Base-by-base conservation (phyloP, 2,888 invertebrate genomes). In the Epiblema foenella region DNA sequence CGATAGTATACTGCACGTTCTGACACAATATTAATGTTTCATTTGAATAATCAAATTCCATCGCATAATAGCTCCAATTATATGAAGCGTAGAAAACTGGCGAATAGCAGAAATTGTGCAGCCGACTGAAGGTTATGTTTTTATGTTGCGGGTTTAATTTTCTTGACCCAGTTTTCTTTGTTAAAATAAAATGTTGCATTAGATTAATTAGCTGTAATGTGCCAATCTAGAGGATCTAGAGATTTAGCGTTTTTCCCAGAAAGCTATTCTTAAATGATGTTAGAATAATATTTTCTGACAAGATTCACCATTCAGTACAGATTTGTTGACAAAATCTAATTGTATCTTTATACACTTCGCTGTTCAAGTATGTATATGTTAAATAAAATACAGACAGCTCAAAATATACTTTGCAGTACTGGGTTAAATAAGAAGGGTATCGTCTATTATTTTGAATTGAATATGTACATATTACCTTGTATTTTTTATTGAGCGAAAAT, bases 101-200 rank as follows among this genome's bases (percentile, higher is more conserved):
- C 18, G 15, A 46, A 46, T 29, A 51, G 17, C 60, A 72, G 20
- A 39, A 57, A 42, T 56, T 59, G 65, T 60, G 69, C 29, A 20
- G 20, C 51, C 37, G n/a, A 56, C 72, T 77, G 87, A 87, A 88
- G 88, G 90, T 88, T 86, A 75, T 77, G 78, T 83, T 85, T 85
- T 86, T 86, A 79, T 80, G 81, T 82, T 84, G 86, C 83, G 87
- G 85, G 88, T 89, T 88, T 83, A 79, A 87, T 89, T 91, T 89
- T 90, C 90, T 86, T 90, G 91, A 90, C 91, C 91, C 83, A 84
- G 85, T 90, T 92, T 64, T 85, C 84, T 81, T 81, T 80, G 84
- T 86, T 85, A 81, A 89, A 89, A 87, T 86, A 85, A 87, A 85
- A 84, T 83, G 80, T 83, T 84, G 87, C 84, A 85, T 86, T 83